Base-by-base conservation (phyloP, 1,140 invertebrate genomes). In the Heliconius nattereri region DNA sequence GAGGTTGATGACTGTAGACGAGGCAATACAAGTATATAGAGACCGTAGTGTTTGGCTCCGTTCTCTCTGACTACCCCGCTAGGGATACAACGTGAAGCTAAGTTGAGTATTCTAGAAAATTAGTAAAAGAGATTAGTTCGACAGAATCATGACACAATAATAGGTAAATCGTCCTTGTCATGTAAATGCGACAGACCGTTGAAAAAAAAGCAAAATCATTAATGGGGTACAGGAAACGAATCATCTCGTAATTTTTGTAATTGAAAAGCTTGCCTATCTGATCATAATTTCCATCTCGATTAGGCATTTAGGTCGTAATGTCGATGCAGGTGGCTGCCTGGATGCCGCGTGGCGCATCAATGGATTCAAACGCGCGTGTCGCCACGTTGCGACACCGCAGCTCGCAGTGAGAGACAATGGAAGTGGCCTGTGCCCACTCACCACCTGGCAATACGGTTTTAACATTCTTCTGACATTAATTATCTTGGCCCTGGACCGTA, bases 311-410 rank as follows among this genome's bases (percentile, higher is more conserved):
- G 89, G 88, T 88, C 88, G 86, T 81, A 82, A 83, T 87, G 85
- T 84, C 75, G 81, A 81, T 76, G 83, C 82, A 81, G 76, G 75
- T 79, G 80, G 76, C 84, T 78, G 32, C 32, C 32, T 35, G 32
- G 32, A 35, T 35, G 32, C 81, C 73, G 80, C 74, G 85, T 79
- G 79, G 85, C 85, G 90, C 91, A 89, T 93, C 91, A 91, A 92
- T 93, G 86, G 84, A 87, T 71, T 86, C 89, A 91, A 89, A 93
- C 84, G 87, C 90, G 90, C 92, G 90, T 94, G 91, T 94, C 92
- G 89, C 91, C 91, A 87, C 82, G 87, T 92, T 92, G 87, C 91
- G 89, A 87, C 87, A 92, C 81, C 83, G 78, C 74, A 72, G 52
- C 78, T 80, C 83, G 78, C 74, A 72, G 52, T 78, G 23, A 84